Evolutionary conservation across 2,113 vertebrate genomes (phyloP), one percentile per base, ranked within the genome.

Genomic region (Azemiops feae): DNA sequence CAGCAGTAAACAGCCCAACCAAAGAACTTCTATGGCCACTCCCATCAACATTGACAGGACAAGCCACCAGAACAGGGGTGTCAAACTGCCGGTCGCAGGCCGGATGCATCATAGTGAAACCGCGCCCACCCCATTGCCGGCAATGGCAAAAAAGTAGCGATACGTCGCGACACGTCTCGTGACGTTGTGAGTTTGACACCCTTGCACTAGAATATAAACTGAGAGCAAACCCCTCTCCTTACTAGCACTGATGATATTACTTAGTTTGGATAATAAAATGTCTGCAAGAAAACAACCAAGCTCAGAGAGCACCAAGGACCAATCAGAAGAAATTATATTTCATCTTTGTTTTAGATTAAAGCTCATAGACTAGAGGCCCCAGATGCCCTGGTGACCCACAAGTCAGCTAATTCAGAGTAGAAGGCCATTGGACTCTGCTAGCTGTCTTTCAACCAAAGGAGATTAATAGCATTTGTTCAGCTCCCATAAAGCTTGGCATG

Each of bases 381-480:
- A 81, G 34, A 50, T 89, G 4, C 14, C 60, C 25, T 54, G 14
- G 39, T 57, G 27, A 87, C 64, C 87, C 34, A 39, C 27, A 25
- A 69, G 5, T 85, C 10, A 58, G 10, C 30, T 60, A 45, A 18
- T 58, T 93, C 89, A 50, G 60, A 89, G 50, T 57, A 64, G 45
- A 87, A 93, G 81, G 16, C 45, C 34, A 64, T 64, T 57, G 55
- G 6, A 64, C 0, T 50, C 16, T 53, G 53, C 45, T 45, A 90
- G 81, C 45, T 93, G 89, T 87, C n/a, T 60, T 52, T 89, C 69
- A 57, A 89, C 22, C 39, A 93, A 87, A 93, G 34, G 34, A 58
- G 81, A 93, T 93, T 86, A 90, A 69, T 45, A 52, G 81, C 45
- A 85, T 86, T 93, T 47, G 39, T 20, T 90, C 4, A 20, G 2